Evolutionary conservation across 2,113 vertebrate genomes (phyloP).

Genomic region (Nasalis larvatus): DNA sequence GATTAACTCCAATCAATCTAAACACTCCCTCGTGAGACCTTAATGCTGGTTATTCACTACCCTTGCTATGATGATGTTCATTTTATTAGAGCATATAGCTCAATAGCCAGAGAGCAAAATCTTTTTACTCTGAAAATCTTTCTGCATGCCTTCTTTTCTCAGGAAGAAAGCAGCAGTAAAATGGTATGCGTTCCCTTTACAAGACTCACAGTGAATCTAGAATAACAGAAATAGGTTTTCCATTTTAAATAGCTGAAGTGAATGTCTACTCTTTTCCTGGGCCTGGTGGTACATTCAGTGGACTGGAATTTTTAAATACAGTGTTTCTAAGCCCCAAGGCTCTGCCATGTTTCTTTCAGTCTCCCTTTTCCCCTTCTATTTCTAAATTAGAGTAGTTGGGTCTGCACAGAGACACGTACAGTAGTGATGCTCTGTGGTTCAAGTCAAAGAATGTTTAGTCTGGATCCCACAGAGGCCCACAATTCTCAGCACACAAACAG

Average conservation of each 20-base stretch:
- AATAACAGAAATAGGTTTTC: conserved; percentile 21
- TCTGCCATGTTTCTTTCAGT: background rate
- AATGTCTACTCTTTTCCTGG: conserved; percentile 27
- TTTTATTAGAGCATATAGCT: background rate
- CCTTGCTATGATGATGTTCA: background rate
- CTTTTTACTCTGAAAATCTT: conserved; percentile 41
- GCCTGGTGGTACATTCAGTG: background rate
- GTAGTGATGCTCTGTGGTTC: conserved; percentile 1
- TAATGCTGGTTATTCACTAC: background rate
- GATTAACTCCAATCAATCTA: background rate
- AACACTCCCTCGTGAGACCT: background rate
- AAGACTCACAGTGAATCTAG: background rate
- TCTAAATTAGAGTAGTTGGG: background rate
- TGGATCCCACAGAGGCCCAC: conserved; percentile 62
- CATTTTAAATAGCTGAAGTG: background rate
- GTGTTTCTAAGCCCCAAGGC: conserved; percentile 12
- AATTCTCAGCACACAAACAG: conserved; percentile 57
- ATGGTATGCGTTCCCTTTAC: background rate
- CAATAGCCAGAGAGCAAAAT: background rate
- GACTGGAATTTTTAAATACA: conserved; percentile 29
- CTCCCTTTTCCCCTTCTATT: background rate
- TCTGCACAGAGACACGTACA: background rate
- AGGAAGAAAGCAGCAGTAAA: background rate
- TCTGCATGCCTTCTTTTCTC: background rate
- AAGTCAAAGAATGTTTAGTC: conserved; percentile 47